Evolutionary conservation across 2,113 vertebrate species (phyloP).

Genomic region (Sminthopsis crassicaudata): DNA sequence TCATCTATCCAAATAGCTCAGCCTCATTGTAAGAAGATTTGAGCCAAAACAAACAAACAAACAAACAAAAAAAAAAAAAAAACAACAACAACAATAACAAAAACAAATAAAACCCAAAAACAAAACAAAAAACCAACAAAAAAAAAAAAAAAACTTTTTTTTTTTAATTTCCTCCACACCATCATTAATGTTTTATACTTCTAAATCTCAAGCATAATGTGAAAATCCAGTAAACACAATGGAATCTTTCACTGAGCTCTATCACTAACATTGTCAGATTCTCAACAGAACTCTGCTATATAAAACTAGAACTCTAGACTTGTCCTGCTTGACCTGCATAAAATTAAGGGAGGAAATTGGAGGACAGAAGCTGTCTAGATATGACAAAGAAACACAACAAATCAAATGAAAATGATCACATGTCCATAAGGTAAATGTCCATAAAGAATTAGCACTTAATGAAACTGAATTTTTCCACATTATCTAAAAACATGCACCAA

Average conservation of each 20-base stretch:
- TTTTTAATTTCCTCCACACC: background rate
- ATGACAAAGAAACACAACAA: background rate
- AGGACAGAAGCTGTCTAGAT: background rate
- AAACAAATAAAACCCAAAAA: too few species aligned
- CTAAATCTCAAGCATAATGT: background rate
- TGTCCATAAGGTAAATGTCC: background rate
- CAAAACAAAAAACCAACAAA: too few species aligned
- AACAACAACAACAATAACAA: too few species aligned
- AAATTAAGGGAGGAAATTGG: background rate
- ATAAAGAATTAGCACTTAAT: background rate
- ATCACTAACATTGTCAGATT: background rate
- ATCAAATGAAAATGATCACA: constrained; percentile 21
- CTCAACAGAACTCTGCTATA: background rate
- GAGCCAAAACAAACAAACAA: too few species aligned
- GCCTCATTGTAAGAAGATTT: background rate
- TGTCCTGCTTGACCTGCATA: background rate
- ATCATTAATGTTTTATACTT: constrained; percentile 28
- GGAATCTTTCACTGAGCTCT: background rate
- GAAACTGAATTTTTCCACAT: background rate
- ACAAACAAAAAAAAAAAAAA: too few species aligned
- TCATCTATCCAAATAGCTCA: too few species aligned
- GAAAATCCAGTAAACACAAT: background rate
- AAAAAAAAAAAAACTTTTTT: background rate
- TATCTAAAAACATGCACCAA: constrained; percentile 15
- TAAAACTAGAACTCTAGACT: background rate